Evolutionary conservation across 2,113 vertebrate genomes (phyloP).

Genomic region (Cettia cetti): DNA sequence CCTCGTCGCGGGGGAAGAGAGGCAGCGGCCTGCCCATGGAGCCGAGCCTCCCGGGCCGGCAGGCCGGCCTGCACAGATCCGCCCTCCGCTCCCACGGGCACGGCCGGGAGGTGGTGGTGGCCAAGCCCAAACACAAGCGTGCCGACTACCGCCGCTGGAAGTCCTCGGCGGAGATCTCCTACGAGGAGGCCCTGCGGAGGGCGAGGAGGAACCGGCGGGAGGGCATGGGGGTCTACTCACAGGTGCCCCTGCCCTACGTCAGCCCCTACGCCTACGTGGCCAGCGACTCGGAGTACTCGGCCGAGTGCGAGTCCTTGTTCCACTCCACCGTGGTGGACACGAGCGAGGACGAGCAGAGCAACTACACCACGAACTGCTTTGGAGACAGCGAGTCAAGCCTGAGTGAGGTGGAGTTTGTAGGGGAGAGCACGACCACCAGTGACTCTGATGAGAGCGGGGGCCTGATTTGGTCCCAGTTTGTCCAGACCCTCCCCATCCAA

Average conservation of each 20-base stretch:
- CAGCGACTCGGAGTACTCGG: constrained; percentile 94
- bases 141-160: constrained; percentile 80
- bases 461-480: constrained; percentile 86
- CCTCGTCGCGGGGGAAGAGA: constrained; percentile 68
- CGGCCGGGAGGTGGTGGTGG: constrained; percentile 77
- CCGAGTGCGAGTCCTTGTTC: constrained; percentile 91
- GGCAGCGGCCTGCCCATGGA: constrained; percentile 66
- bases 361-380: constrained; percentile 92
- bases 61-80: constrained; percentile 34
- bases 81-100: constrained; percentile 61
- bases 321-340: constrained; percentile 93
- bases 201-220: constrained; percentile 74
- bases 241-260: constrained; percentile 67
- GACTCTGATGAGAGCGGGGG: constrained; percentile 88
- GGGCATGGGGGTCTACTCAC: constrained; percentile 57
- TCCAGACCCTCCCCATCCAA: constrained; percentile 76
- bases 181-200: constrained; percentile 78
- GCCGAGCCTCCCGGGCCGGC: constrained; percentile 56
- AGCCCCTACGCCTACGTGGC: constrained; percentile 80
- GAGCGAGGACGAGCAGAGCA: constrained; percentile 88
- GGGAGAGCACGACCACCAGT: constrained; percentile 80
- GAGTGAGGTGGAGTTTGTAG: constrained; percentile 83
- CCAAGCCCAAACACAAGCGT: constrained; percentile 88
- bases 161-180: constrained; percentile 76
- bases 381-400: constrained; percentile 91